phyloP scores from a whole-genome alignment of 2,113 vertebrate species.

The Phocoena sinus region DNA sequence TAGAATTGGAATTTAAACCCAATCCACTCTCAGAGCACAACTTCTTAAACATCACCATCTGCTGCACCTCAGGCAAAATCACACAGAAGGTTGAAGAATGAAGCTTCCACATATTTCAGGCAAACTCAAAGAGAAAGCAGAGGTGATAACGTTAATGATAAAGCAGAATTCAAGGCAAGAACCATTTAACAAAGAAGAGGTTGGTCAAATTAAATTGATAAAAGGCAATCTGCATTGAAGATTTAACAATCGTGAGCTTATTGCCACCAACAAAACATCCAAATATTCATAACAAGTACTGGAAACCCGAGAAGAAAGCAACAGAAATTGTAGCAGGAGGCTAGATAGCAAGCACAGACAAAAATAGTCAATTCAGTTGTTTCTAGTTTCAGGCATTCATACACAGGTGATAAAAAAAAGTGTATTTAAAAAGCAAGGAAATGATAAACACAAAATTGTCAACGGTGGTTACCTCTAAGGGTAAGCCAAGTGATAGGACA shows the following conservation, averaged over 20 bases:
- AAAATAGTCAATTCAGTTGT: not conserved
- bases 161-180: slow-evolving; percentile 31
- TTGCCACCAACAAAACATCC: not conserved
- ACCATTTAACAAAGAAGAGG: not conserved
- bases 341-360: not conserved
- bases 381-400: not conserved
- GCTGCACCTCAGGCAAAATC: not conserved
- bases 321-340: not conserved
- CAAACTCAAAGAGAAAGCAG: slow-evolving; percentile 14
- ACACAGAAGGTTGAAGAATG: not conserved
- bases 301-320: not conserved
- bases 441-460: not conserved
- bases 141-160: not conserved
- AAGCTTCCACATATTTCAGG: not conserved
- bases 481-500: not conserved
- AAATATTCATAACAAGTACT: not conserved
- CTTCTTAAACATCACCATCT: not conserved
- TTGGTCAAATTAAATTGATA: not conserved
- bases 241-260: not conserved
- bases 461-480: not conserved
- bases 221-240: not conserved
- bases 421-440: not conserved
- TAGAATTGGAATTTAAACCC: not conserved
- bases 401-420: not conserved
- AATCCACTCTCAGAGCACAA: not conserved